phyloP scores from a whole-genome alignment of 2,888 invertebrate genomes.

The Dorcus hopei region DNA sequence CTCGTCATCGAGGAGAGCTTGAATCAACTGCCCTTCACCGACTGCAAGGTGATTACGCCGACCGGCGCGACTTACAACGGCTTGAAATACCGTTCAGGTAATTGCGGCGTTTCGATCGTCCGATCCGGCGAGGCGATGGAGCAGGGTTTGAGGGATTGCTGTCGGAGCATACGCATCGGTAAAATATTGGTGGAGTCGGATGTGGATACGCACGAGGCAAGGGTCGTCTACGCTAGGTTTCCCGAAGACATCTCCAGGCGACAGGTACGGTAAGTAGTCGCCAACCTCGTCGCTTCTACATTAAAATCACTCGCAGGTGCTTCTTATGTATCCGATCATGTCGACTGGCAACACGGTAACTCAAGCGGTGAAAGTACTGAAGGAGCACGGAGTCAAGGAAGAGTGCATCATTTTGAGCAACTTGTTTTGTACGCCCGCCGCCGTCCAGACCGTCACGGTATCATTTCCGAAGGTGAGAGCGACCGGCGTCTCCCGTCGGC shows the following conservation, averaged over 20 bases:
- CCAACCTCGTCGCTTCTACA: not conserved
- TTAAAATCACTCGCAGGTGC: constrained; percentile 53
- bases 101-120: constrained; percentile 98
- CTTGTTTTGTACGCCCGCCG: constrained; percentile 92
- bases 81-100: constrained; percentile 92
- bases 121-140: constrained; percentile 65
- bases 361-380: constrained; percentile 88
- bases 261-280: constrained; percentile 46
- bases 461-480: constrained; percentile 69
- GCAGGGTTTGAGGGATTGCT: constrained; percentile 87
- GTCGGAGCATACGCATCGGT: constrained; percentile 96
- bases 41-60: constrained; percentile 88
- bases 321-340: constrained; percentile 99
- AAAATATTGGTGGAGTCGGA: constrained; percentile 97
- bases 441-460: constrained; percentile 77
- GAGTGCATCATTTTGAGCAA: constrained; percentile 96
- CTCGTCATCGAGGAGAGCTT: constrained; percentile 97
- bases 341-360: constrained; percentile 96
- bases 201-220: constrained; percentile 92
- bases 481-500: not conserved
- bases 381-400: constrained; percentile 91
- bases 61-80: constrained; percentile 90
- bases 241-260: constrained; percentile 91
- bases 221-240: constrained; percentile 95
- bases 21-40: constrained; percentile 92